phyloP scores from a whole-genome alignment of 2,888 invertebrate species.

The Scaptomyza flava region DNA sequence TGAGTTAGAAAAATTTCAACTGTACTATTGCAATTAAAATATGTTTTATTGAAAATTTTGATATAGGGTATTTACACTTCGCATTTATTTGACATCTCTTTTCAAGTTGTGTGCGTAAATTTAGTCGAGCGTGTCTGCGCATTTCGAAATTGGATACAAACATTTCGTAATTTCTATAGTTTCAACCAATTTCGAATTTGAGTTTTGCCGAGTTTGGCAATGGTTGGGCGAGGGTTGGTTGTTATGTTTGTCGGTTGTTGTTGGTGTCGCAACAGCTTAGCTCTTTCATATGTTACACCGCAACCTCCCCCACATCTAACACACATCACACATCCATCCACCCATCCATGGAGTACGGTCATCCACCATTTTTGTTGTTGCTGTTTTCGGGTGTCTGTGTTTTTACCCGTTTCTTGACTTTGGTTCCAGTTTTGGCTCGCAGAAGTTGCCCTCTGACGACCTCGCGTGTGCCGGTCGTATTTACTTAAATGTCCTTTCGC shows the following conservation, averaged over 20 bases:
- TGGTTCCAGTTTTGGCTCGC: slow-evolving; percentile 3
- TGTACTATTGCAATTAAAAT: not conserved
- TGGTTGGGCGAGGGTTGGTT: slow-evolving; percentile 53
- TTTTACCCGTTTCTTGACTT: slow-evolving; percentile 52
- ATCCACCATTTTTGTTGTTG: slow-evolving; percentile 20
- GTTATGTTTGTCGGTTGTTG: slow-evolving; percentile 26
- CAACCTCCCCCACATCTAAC: slow-evolving; percentile 2
- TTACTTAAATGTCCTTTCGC: slow-evolving; percentile 70
- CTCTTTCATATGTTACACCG: slow-evolving; percentile 56
- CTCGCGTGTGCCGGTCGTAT: slow-evolving; percentile 61
- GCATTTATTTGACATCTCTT: not conserved
- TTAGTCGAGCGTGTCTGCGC: slow-evolving; percentile 70
- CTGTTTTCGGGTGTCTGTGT: slow-evolving; percentile 14
- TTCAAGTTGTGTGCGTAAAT: slow-evolving; percentile 45
- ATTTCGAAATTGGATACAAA: slow-evolving; percentile 73
- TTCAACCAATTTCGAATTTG: slow-evolving; percentile 54
- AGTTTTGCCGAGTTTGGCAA: slow-evolving; percentile 29
- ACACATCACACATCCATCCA: slow-evolving; percentile 7
- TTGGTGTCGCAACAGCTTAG: slow-evolving; percentile 61
- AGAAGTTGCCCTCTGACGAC: slow-evolving; percentile 44
- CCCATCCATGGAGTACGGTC: slow-evolving; percentile 22
- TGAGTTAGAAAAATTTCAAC: not conserved
- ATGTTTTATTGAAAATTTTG: not conserved
- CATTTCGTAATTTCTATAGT: slow-evolving; percentile 53
- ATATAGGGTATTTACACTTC: slow-evolving; percentile 32